phyloP scores from a whole-genome alignment of 2,113 vertebrate species.

The Platysternon megacephalum region DNA sequence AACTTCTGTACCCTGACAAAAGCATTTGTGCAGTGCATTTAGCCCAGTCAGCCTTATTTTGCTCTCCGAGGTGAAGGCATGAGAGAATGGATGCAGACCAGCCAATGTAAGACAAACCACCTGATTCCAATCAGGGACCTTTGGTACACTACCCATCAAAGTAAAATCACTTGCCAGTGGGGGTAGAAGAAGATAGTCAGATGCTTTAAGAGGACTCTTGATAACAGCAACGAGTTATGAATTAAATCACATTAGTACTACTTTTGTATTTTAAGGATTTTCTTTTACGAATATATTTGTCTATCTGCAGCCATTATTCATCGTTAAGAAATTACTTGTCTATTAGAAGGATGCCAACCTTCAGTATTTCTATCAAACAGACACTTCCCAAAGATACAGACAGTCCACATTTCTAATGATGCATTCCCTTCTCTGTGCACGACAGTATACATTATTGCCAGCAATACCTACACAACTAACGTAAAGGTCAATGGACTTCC shows the following conservation, averaged over 20 bases:
- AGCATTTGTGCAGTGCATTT: conserved; percentile 35
- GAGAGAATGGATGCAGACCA: not conserved
- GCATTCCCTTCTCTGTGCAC: conserved; percentile 8
- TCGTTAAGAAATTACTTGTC: conserved; percentile 43
- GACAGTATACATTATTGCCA: conserved; percentile 55
- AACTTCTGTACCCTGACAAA: conserved; percentile 35
- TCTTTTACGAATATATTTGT: conserved; percentile 28
- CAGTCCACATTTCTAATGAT: conserved; percentile 21
- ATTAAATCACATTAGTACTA: conserved; percentile 55
- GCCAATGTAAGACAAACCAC: not conserved
- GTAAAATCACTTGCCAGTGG: not conserved
- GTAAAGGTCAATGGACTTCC: not conserved
- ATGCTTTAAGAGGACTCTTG: conserved; percentile 36
- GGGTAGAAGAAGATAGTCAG: not conserved
- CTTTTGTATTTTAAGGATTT: conserved; percentile 40
- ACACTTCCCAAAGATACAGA: conserved; percentile 47
- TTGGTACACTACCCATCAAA: conserved; percentile 13
- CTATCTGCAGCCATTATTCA: conserved; percentile 48
- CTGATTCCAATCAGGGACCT: not conserved
- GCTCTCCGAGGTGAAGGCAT: not conserved
- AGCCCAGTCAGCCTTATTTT: not conserved
- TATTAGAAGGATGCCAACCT: conserved; percentile 46
- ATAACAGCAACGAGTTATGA: conserved; percentile 40
- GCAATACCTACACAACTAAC: not conserved
- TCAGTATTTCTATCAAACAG: conserved; percentile 65